These are phyloP conservation scores for Plecturocebus donacophilus DNA, from an alignment of 2,113 vertebrate genomes.

Conservation along the genomic window DNA sequence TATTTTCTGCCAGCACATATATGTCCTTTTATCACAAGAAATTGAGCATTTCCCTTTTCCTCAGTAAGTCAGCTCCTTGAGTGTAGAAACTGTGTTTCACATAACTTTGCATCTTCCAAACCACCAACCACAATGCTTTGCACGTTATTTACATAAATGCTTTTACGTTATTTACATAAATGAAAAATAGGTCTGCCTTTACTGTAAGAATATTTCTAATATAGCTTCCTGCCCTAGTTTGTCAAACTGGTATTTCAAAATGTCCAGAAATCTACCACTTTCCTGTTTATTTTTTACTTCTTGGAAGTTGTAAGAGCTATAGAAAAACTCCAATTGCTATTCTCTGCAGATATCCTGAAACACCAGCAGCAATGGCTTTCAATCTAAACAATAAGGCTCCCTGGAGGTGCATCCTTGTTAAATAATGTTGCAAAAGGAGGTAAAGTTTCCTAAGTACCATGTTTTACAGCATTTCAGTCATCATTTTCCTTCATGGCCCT, in stretches of 20 bases:
- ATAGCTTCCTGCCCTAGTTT: neutral
- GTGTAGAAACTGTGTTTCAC: neutral
- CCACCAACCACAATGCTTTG: neutral
- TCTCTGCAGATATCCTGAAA: neutral
- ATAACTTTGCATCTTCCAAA: neutral
- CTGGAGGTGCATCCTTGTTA: neutral
- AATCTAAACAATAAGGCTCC: neutral
- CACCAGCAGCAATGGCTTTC: neutral
- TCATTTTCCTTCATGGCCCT: neutral
- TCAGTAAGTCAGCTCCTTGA: neutral
- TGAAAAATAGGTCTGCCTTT: neutral
- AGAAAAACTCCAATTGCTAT: neutral
- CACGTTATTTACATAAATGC: too few species aligned
- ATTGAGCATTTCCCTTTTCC: neutral
- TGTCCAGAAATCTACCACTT: neutral
- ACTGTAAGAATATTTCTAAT: neutral
- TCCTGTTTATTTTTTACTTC: neutral
- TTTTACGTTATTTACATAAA: too few species aligned
- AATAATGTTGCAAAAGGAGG: conserved; percentile 19
- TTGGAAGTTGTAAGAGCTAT: neutral
- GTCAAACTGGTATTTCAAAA: conserved; percentile 3
- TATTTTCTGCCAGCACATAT: neutral
- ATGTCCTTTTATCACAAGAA: neutral
- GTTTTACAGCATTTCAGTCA: conserved; percentile 33
- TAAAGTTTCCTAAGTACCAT: conserved; percentile 11